Percentiles rank a stretch among this genome's conserved stretches.
phyloP scores from a whole-genome alignment of 2,113 vertebrate species.

The Macheiramphus alcinus region DNA sequence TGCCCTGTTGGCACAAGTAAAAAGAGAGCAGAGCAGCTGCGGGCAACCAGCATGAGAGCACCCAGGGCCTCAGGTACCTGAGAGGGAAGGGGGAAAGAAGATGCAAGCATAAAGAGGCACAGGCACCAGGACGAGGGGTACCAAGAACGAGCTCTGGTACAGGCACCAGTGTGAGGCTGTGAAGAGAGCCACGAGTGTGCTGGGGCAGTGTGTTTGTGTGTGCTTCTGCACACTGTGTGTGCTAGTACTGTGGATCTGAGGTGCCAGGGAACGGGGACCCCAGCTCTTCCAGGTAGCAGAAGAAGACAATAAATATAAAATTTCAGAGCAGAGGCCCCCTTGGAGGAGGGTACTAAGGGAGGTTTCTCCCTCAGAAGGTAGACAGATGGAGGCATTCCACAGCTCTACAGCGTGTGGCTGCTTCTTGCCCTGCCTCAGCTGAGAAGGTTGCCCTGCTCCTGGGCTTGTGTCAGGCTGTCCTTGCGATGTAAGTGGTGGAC shows the following conservation, averaged over 20 bases:
- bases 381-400: neutral
- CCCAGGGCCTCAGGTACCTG: neutral
- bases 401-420: neutral
- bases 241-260: neutral
- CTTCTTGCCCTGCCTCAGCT: constrained; percentile 73
- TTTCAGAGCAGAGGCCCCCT: neutral
- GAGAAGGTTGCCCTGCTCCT: constrained; percentile 94
- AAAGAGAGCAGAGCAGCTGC: constrained; percentile 6
- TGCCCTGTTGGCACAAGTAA: constrained; percentile 41
- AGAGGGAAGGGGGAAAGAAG: neutral
- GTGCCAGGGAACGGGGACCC: neutral
- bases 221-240: neutral
- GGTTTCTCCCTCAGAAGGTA: neutral
- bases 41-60: neutral
- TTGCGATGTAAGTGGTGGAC: constrained; percentile 96
- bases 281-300: constrained; percentile 30
- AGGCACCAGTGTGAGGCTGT: constrained; percentile 45
- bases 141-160: constrained; percentile 9
- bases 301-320: constrained; percentile 53
- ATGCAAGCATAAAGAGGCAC: neutral
- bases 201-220: neutral
- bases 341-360: neutral
- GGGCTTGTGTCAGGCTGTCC: constrained; percentile 93
- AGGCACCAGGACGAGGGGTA: constrained; percentile 21
- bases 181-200: neutral